A percentile compares a stretch with the other conserved stretches of the same genome.
These are phyloP conservation scores for Trachymyrmex septentrionalis DNA, from an alignment of 1,140 invertebrate species.

Conservation along the genomic window DNA sequence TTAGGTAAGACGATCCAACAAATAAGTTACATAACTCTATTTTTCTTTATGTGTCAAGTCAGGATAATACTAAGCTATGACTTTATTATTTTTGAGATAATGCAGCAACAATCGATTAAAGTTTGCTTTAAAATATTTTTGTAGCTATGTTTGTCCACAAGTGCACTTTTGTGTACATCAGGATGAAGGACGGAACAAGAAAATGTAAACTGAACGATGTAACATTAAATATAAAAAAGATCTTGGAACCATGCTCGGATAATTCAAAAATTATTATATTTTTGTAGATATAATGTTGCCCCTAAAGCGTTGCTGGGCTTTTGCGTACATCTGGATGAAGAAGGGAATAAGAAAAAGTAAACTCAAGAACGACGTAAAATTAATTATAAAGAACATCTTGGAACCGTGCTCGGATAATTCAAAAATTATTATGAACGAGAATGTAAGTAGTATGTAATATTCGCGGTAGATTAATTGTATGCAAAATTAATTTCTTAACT, in stretches of 20 bases:
- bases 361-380: background rate
- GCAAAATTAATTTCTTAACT: background rate
- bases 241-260: too few species aligned
- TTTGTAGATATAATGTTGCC: slow-evolving; percentile 43
- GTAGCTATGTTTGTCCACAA: too few species aligned
- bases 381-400: background rate
- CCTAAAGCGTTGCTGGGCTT: slow-evolving; percentile 64
- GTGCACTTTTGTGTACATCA: too few species aligned
- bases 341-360: background rate
- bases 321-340: slow-evolving; percentile 12
- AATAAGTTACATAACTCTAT: background rate
- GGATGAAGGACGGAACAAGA: too few species aligned
- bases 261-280: too few species aligned
- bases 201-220: too few species aligned
- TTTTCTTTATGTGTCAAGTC: background rate
- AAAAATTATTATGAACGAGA: slow-evolving; percentile 53
- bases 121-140: background rate
- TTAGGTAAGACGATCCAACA: slow-evolving; percentile 14
- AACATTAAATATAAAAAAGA: too few species aligned
- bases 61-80: background rate
- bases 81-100: background rate
- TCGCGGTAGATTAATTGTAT: background rate
- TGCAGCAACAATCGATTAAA: background rate
- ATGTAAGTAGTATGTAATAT: slow-evolving; percentile 30
- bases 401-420: background rate